Conservation (phyloP, 2,888 invertebrate species). For the Syrphus vitripennis region DNA sequence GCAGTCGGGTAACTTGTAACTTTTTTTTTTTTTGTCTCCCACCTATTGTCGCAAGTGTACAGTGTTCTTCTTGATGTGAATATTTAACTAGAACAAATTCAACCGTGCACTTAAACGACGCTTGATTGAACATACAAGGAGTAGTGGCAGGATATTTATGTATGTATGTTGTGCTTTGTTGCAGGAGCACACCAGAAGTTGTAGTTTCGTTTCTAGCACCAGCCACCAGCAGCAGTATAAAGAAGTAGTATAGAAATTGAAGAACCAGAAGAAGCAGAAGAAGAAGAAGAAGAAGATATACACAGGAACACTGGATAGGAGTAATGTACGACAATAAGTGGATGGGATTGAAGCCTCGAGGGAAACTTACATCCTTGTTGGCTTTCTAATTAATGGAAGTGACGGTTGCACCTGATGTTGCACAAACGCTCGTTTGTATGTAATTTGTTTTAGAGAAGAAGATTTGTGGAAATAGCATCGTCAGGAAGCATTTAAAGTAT, state of each 20-base stretch:
- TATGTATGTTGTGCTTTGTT: constrained; percentile 33
- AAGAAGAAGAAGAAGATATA: background rate
- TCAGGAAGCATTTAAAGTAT: constrained; percentile 65
- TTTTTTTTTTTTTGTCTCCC: constrained; percentile 66
- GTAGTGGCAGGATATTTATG: constrained; percentile 52
- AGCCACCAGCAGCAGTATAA: background rate
- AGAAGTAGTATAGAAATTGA: background rate
- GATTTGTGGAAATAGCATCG: constrained; percentile 70
- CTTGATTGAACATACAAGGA: constrained; percentile 68
- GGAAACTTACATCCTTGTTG: constrained; percentile 71
- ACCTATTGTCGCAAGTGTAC: constrained; percentile 64
- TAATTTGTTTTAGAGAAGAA: constrained; percentile 66
- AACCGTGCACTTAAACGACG: constrained; percentile 71
- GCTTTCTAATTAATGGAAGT: constrained; percentile 71
- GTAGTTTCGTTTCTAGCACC: background rate
- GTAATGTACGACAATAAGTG: constrained; percentile 71
- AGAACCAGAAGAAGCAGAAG: background rate
- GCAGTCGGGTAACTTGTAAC: constrained; percentile 68
- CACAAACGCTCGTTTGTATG: constrained; percentile 67
- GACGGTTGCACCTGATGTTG: constrained; percentile 71
- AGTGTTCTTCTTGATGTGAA: constrained; percentile 68
- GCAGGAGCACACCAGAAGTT: constrained; percentile 20
- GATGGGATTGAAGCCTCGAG: constrained; percentile 70
- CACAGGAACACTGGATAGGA: constrained; percentile 41
- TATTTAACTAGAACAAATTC: constrained; percentile 71